A percentile compares a stretch with the other conserved stretches of the same genome.
Evolutionary conservation across 2,888 invertebrate genomes (phyloP).

Genomic region (Netelia melanura): DNA sequence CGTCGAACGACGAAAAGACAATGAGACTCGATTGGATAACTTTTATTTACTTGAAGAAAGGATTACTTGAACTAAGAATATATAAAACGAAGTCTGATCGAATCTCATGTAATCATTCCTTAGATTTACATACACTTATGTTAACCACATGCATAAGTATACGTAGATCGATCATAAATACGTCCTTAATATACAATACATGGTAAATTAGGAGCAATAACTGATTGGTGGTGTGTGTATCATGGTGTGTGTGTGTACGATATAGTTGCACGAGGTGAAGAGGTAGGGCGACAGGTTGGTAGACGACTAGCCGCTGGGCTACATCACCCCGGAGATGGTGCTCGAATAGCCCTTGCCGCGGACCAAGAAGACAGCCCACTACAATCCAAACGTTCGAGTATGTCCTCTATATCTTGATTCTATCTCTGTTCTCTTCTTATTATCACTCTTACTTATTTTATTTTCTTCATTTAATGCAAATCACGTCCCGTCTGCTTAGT

Average conservation of each 20-base stretch:
- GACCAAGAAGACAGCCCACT: constrained; percentile 94
- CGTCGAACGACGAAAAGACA: no score
- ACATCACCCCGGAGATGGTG: constrained; percentile 86
- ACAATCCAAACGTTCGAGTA: constrained; percentile 94
- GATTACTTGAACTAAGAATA: constrained; percentile 17
- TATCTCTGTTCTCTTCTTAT: constrained; percentile 72
- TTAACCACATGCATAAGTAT: background rate
- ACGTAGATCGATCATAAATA: background rate
- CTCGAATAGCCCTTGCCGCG: constrained; percentile 86
- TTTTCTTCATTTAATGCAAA: constrained; percentile 50
- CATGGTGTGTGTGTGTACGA: constrained; percentile 76
- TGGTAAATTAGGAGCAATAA: constrained; percentile 63
- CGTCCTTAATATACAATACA: constrained; percentile 36
- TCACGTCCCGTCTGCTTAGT: constrained; percentile 56
- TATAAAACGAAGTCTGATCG: constrained; percentile 41
- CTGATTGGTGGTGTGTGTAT: constrained; percentile 65
- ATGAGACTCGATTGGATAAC: background rate
- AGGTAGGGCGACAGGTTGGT: constrained; percentile 85
- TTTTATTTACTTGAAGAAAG: no score
- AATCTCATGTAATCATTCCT: constrained; percentile 46
- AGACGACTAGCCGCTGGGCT: constrained; percentile 86
- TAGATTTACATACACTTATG: constrained; percentile 36
- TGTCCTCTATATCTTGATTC: constrained; percentile 85
- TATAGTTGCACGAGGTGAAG: constrained; percentile 84
- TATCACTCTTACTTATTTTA: constrained; percentile 50